Evolutionary conservation across 2,113 vertebrate genomes (phyloP).

Genomic region (Condylura cristata): DNA sequence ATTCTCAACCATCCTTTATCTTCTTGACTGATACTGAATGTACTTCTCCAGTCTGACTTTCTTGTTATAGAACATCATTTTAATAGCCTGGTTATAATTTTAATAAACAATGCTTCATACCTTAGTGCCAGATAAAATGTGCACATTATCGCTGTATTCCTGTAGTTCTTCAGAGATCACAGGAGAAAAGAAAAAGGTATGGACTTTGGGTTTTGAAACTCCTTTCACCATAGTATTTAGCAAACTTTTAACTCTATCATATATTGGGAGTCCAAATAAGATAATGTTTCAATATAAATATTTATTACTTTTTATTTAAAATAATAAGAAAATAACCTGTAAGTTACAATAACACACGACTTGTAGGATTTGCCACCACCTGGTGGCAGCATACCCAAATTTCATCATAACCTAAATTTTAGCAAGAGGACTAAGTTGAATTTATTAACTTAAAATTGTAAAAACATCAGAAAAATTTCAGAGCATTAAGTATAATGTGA

Average conservation of each 20-base stretch:
- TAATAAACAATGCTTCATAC: not conserved
- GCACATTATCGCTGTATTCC: not conserved
- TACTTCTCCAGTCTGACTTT: not conserved
- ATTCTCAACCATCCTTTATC: not conserved
- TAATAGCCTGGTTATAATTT: not conserved
- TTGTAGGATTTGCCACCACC: slow-evolving; percentile 74
- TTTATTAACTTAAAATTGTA: not conserved
- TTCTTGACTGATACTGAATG: not conserved
- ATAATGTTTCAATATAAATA: not conserved
- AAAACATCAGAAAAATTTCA: not conserved
- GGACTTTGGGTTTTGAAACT: not conserved
- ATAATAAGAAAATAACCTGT: not conserved
- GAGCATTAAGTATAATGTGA: not conserved
- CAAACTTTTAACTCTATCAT: not conserved
- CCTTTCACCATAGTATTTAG: not conserved
- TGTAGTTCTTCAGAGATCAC: not conserved
- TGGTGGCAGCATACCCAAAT: slow-evolving; percentile 78
- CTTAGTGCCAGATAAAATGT: not conserved
- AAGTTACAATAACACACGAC: not conserved
- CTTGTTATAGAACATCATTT: not conserved
- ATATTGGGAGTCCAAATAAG: not conserved
- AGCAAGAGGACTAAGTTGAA: slow-evolving; percentile 14
- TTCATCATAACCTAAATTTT: slow-evolving; percentile 48
- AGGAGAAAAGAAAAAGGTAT: not conserved
- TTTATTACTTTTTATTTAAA: slow-evolving; percentile 48